Percentiles rank a stretch among this genome's conserved stretches.
Evolutionary conservation across 1,140 invertebrate species (phyloP).

Genomic region (Caerostris darwini): DNA sequence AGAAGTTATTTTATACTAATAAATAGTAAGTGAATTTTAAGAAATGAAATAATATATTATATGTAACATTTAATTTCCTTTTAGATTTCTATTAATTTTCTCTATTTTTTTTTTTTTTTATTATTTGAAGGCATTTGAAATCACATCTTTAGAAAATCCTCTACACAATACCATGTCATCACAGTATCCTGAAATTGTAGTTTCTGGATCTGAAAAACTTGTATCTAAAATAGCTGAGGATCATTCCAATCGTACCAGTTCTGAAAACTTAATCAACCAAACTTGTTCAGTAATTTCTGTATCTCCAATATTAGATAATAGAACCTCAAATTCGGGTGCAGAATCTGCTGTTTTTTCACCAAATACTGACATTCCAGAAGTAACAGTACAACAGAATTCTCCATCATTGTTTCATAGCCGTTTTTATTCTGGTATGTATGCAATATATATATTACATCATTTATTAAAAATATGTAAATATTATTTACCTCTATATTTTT

Average conservation of each 20-base stretch:
- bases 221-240: neutral
- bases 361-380: conserved; percentile 61
- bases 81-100: neutral
- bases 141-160: conserved; percentile 24
- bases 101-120: neutral
- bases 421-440: conserved; percentile 68
- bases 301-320: conserved; percentile 32
- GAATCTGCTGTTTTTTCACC: conserved; percentile 36
- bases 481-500: no score
- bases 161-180: conserved; percentile 52
- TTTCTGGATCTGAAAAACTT: conserved; percentile 9
- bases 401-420: conserved; percentile 61
- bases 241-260: conserved; percentile 42
- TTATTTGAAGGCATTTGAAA: conserved; percentile 18
- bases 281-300: conserved; percentile 68
- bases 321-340: neutral
- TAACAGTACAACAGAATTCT: conserved; percentile 67
- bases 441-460: no score
- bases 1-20: no score
- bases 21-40: no score
- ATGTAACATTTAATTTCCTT: no score
- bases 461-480: no score
- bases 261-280: conserved; percentile 42
- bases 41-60: no score
- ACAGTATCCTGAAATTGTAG: conserved; percentile 52